phyloP scores from a whole-genome alignment of 2,113 vertebrate genomes.

The Oxygymnocypris stewartii region DNA sequence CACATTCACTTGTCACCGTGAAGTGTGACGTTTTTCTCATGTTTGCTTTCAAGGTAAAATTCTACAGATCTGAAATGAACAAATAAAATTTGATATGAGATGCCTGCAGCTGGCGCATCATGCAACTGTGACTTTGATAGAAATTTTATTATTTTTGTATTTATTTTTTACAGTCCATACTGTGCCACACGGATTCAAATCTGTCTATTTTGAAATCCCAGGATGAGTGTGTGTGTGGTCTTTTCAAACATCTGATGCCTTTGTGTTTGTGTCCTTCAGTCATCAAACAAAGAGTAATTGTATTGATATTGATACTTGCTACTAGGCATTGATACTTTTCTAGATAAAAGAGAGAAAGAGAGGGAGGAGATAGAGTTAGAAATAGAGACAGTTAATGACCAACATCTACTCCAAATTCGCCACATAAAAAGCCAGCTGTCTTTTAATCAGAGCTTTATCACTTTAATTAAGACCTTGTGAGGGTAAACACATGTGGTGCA shows the following conservation, averaged over 20 bases:
- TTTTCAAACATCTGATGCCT: conserved; percentile 33
- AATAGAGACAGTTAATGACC: conserved; percentile 6
- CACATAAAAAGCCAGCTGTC: conserved; percentile 54
- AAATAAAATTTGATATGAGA: neutral
- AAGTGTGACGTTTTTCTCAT: neutral
- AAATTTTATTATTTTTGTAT: neutral
- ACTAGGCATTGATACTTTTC: neutral
- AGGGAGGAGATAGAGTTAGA: neutral
- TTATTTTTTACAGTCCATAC: neutral
- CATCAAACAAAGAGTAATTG: conserved; percentile 25
- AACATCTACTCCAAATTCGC: conserved; percentile 35
- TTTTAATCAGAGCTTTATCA: conserved; percentile 45
- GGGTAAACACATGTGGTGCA: conserved; percentile 16
- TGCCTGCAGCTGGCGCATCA: neutral
- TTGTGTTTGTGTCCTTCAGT: conserved; percentile 46
- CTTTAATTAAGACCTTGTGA: conserved; percentile 49
- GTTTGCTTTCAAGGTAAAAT: neutral
- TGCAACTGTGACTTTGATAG: neutral
- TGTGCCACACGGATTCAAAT: conserved; percentile 35
- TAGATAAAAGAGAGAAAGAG: conserved; percentile 9
- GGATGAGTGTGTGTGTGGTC: conserved; percentile 17
- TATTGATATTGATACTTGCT: conserved; percentile 17
- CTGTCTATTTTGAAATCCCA: conserved; percentile 43
- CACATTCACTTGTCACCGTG: too few relatives aligned
- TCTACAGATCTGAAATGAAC: neutral